Conservation (phyloP, 2,888 invertebrate genomes). For the Eupithecia centaureata region DNA sequence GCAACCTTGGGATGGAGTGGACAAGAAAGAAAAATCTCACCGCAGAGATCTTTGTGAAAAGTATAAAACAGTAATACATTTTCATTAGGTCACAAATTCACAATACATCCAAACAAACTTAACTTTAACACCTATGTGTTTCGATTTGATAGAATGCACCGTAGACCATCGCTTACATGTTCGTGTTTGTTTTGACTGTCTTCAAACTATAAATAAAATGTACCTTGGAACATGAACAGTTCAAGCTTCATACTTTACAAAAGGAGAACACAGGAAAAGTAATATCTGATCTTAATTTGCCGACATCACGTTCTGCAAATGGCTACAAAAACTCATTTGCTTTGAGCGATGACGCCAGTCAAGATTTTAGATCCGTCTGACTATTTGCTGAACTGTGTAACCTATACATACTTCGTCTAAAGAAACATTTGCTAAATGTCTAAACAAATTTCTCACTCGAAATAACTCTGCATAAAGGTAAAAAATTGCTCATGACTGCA, state of each 20-base stretch:
- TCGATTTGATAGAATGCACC: neutral
- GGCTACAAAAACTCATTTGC: slow-evolving; percentile 39
- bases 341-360: slow-evolving; percentile 59
- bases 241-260: slow-evolving; percentile 1
- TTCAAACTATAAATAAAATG: neutral
- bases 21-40: no score
- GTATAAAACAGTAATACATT: neutral
- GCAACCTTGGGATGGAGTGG: no score
- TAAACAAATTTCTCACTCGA: neutral
- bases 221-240: neutral
- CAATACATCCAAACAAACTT: neutral
- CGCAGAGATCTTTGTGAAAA: neutral
- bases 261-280: slow-evolving; percentile 15
- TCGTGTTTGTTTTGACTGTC: neutral
- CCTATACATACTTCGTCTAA: neutral
- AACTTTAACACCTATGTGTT: neutral
- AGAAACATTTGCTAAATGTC: neutral
- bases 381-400: slow-evolving; percentile 46
- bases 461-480: neutral
- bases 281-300: slow-evolving; percentile 37
- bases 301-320: slow-evolving; percentile 23
- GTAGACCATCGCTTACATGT: neutral
- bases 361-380: slow-evolving; percentile 48
- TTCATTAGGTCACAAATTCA: neutral
- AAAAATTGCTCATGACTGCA: neutral